Base-by-base conservation (phyloP, 2,888 invertebrate genomes). In the Girardia tigrina region DNA sequence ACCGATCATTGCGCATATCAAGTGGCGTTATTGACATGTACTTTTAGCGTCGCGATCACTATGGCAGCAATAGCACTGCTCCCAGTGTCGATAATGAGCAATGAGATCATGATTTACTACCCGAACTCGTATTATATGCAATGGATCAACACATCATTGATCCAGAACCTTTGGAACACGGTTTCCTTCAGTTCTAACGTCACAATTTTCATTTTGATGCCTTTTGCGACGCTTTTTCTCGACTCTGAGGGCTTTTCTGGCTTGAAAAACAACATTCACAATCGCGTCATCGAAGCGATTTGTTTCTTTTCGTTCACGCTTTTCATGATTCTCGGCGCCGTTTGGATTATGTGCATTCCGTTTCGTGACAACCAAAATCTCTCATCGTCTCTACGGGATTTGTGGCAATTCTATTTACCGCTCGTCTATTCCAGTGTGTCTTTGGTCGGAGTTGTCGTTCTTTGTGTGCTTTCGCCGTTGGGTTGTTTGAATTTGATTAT, bases 361-460 rank as follows among this genome's bases (percentile, higher is more conserved):
- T 87, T 93, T 81, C 87, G 92, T 81, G 90, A 92, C 86, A 89
- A 90, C 28, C 75, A 75, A 73, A 75, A 56, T 77, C 76, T 78
- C 69, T 75, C 72, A 69, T 73, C 75, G 72, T 75, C 71, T 16
- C 29, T 56, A 27, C 36, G 27, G 6, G 74, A 29, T 29, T 2
- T 76, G 4, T 78, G 72, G 28, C 16, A 28, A 20, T 92, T 90
- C 82, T 90, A 95, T 87, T 88, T 98, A 80, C 95, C 97, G 79
- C 93, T 97, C 86, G 88, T 98, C 81, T 98, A 98, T 86, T 95
- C 97, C 56, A 94, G 94, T 85, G 91, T 97, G 80, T 95, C 95
- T 36, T 93, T 97, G 85, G 88, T 94, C 80, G 98, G 97, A 79
- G 95, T 94, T 78, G 86, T 95, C 78, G 89, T 95, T 87, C 87